Conservation (phyloP, 2,113 vertebrate species). For the Heteronetta atricapilla region DNA sequence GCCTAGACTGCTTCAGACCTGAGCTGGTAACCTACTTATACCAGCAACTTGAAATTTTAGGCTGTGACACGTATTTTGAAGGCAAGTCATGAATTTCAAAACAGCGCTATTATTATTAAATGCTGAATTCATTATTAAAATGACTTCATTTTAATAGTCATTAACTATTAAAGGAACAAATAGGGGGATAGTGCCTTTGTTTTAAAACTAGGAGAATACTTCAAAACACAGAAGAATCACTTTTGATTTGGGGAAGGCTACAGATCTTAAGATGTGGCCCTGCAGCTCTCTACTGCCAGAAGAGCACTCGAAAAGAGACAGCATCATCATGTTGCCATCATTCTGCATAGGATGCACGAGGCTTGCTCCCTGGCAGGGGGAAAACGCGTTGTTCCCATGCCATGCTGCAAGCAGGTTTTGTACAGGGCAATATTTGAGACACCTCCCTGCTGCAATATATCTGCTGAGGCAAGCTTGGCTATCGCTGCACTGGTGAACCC, state of each 20-base stretch:
- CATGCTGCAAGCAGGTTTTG: not conserved
- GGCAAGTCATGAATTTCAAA: constrained; percentile 19
- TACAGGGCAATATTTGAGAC: not conserved
- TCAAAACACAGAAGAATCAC: not conserved
- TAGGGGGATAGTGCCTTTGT: not conserved
- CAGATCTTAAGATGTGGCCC: not conserved
- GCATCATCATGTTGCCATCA: accelerated
- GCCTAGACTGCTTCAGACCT: not conserved
- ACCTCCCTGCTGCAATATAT: not conserved
- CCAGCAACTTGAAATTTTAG: not conserved
- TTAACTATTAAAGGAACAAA: constrained; percentile 11
- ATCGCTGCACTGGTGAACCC: not conserved
- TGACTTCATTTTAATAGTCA: not conserved
- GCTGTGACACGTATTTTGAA: not conserved
- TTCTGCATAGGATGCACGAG: not conserved
- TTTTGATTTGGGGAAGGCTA: not conserved
- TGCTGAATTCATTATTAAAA: constrained; percentile 4
- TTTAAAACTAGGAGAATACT: not conserved
- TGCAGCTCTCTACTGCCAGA: not conserved
- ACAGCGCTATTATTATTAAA: not conserved
- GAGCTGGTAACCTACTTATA: not conserved
- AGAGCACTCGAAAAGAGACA: not conserved
- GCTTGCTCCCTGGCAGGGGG: not conserved
- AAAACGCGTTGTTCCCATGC: not conserved
- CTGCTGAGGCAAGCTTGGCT: not conserved